Percentiles rank a stretch among this genome's conserved stretches.
Evolutionary conservation across 23 tunicate species (phyloP).

Genomic region (Pegea sp.): DNA sequence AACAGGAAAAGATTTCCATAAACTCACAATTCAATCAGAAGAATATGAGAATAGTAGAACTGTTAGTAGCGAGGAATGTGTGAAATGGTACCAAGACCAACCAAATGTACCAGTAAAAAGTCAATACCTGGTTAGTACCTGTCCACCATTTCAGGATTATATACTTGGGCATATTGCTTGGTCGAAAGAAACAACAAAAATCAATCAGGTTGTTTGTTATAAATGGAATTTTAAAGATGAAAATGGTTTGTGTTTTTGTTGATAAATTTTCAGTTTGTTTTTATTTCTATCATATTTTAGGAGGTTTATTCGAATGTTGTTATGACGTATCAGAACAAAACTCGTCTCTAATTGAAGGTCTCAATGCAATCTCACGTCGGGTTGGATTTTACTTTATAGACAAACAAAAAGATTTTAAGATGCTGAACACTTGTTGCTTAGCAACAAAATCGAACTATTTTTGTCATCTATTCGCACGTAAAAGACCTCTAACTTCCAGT

Average conservation of each 20-base stretch:
- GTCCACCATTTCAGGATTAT: neutral
- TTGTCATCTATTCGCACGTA: constrained; percentile 18
- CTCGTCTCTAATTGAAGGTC: constrained; percentile 30
- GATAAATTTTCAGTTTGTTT: no score
- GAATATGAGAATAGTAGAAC: no score
- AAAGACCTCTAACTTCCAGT: constrained; percentile 19
- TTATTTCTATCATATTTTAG: no score
- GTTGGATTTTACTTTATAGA: constrained; percentile 37
- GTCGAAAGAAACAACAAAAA: neutral
- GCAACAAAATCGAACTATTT: constrained; percentile 34
- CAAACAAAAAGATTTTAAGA: constrained; percentile 12
- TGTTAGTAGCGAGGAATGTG: no score
- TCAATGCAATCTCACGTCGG: constrained; percentile 19
- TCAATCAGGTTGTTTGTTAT: constrained; percentile 8
- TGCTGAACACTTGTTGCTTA: constrained; percentile 23
- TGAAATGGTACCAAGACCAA: neutral
- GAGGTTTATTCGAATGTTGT: constrained; percentile 63
- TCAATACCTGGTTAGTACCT: neutral
- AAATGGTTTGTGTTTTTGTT: neutral
- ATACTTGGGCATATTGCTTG: neutral
- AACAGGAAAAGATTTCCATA: no score
- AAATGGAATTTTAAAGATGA: constrained; percentile 16
- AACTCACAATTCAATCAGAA: no score
- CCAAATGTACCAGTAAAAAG: neutral
- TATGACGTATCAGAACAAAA: constrained; percentile 2